A percentile compares a stretch with the other conserved stretches of the same genome.
Evolutionary conservation across 2,888 invertebrate genomes (phyloP).

Genomic region (Crioceris asparagi): DNA sequence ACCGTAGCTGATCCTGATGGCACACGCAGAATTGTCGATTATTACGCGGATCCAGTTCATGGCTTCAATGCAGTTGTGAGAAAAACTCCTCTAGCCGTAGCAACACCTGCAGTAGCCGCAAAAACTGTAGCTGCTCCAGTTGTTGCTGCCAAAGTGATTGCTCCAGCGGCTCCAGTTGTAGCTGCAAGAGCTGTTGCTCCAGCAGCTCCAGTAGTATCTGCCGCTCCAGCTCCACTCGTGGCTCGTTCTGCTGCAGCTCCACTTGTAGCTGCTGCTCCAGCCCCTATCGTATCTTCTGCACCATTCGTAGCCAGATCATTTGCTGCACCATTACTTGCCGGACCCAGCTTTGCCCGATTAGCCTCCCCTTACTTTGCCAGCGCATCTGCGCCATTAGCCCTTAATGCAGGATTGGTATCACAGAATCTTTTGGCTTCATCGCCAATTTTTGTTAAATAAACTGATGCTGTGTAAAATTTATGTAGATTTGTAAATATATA

Average conservation of each 20-base stretch:
- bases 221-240: slow-evolving; percentile 8
- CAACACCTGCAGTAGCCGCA: slow-evolving; percentile 10
- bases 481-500: too few relatives aligned
- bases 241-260: slow-evolving; percentile 9
- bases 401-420: too few relatives aligned
- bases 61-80: slow-evolving; percentile 49
- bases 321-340: slow-evolving; percentile 12
- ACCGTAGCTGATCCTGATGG: slow-evolving; percentile 46
- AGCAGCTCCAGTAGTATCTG: slow-evolving; percentile 12
- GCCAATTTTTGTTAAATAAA: too few relatives aligned
- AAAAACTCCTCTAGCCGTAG: slow-evolving; percentile 37
- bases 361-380: slow-evolving; percentile 16
- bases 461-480: too few relatives aligned
- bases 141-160: slow-evolving; percentile 11
- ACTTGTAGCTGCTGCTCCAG: slow-evolving; percentile 12
- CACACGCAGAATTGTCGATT: slow-evolving; percentile 44
- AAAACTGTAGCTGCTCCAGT: slow-evolving; percentile 14
- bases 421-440: too few relatives aligned
- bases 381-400: slow-evolving; percentile 5
- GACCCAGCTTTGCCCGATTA: slow-evolving; percentile 20
- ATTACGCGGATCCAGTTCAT: slow-evolving; percentile 46
- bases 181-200: slow-evolving; percentile 12
- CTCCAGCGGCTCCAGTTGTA: slow-evolving; percentile 12
- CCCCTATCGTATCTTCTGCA: slow-evolving; percentile 12
- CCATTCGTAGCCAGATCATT: slow-evolving; percentile 14